phyloP scores from a whole-genome alignment of 1,140 invertebrate species.

The Hylaeus volcanicus region DNA sequence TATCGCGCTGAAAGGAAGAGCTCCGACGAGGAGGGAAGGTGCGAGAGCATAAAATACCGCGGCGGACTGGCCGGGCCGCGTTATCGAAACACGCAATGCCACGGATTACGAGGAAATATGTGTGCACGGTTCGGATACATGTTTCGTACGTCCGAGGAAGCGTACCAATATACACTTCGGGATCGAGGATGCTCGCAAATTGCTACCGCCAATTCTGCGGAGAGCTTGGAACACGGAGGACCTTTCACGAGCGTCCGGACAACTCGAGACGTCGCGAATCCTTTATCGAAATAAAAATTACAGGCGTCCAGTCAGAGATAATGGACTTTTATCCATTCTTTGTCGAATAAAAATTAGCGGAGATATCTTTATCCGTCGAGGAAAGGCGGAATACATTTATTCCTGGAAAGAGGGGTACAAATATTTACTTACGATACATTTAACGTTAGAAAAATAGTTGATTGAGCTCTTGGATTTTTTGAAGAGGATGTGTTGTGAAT shows the following conservation, averaged over 20 bases:
- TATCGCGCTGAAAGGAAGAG: slow-evolving; percentile 72
- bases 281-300: no score
- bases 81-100: slow-evolving; percentile 78
- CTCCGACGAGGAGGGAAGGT: slow-evolving; percentile 60
- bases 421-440: no score
- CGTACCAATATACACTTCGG: slow-evolving; percentile 21
- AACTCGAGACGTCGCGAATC: no score
- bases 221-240: not conserved
- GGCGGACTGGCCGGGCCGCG: slow-evolving; percentile 63
- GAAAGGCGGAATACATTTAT: no score
- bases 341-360: no score
- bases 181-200: slow-evolving; percentile 28
- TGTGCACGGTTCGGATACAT: slow-evolving; percentile 57
- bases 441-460: no score
- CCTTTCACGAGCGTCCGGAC: not conserved
- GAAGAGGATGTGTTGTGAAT: no score
- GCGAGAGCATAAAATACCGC: slow-evolving; percentile 77
- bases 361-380: no score
- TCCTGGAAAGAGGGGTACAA: no score
- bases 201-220: slow-evolving; percentile 17
- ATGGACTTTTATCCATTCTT: no score
- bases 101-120: slow-evolving; percentile 72
- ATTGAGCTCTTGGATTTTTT: no score
- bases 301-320: no score
- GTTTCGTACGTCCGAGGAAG: slow-evolving; percentile 31